These are phyloP conservation scores for Linnaemya vulpina DNA, from an alignment of 2,888 invertebrate genomes.

Conservation along the genomic window DNA sequence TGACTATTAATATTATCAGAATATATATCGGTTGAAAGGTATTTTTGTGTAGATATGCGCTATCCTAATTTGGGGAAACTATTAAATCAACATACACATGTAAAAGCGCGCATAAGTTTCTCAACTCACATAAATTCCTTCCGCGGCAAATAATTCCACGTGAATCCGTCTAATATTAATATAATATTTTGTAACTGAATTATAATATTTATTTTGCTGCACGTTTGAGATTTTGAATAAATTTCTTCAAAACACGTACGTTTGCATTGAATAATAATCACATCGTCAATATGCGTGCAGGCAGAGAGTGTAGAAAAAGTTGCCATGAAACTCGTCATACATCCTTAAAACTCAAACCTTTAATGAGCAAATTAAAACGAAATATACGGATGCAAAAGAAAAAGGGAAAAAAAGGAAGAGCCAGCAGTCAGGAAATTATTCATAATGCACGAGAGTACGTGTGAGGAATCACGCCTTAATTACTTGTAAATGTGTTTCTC, in stretches of 20 bases:
- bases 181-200: neutral
- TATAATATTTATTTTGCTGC: neutral
- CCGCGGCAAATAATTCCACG: too few relatives aligned
- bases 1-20: too few relatives aligned
- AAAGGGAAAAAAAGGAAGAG: too few relatives aligned
- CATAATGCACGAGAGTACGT: neutral
- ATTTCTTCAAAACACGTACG: slow-evolving; percentile 19
- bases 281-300: slow-evolving; percentile 1
- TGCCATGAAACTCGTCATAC: neutral
- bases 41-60: too few relatives aligned
- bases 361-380: slow-evolving; percentile 7
- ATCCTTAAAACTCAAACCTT: neutral
- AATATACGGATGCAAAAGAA: neutral
- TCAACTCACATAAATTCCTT: too few relatives aligned
- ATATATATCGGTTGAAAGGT: too few relatives aligned
- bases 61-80: too few relatives aligned
- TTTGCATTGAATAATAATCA: slow-evolving; percentile 24
- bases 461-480: slow-evolving; percentile 11
- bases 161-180: neutral
- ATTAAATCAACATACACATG: too few relatives aligned
- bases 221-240: slow-evolving; percentile 16
- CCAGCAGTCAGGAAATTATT: neutral
- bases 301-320: neutral
- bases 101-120: too few relatives aligned
- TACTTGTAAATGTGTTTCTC: neutral